Percentiles rank a stretch among this genome's conserved stretches.
phyloP scores from a whole-genome alignment of 2,888 invertebrate genomes.

The Cataglyphis cursor region DNA sequence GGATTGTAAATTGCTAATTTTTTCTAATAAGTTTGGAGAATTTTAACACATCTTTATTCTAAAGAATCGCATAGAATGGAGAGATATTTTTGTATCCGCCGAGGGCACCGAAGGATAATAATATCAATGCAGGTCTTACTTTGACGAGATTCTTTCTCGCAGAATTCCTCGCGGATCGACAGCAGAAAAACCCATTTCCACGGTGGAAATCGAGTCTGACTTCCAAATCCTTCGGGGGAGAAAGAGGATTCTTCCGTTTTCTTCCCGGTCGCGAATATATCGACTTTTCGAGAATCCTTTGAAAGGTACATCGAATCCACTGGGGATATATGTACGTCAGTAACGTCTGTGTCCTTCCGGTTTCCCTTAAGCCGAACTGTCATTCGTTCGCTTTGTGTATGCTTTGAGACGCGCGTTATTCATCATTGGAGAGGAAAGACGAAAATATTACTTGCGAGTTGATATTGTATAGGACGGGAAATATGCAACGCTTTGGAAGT shows the following conservation, averaged over 20 bases:
- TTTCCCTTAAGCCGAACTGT: constrained; percentile 25
- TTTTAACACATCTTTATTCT: neutral
- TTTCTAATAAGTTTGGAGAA: neutral
- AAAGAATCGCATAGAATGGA: neutral
- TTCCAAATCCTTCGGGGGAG: constrained; percentile 51
- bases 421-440: constrained; percentile 2
- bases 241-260: constrained; percentile 24
- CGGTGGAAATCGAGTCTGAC: constrained; percentile 63
- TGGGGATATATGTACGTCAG: neutral
- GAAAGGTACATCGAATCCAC: constrained; percentile 60
- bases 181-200: constrained; percentile 61
- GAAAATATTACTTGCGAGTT: neutral
- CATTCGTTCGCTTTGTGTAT: constrained; percentile 12
- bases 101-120: constrained; percentile 59
- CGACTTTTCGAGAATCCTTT: constrained; percentile 61
- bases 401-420: constrained; percentile 1
- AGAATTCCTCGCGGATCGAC: constrained; percentile 20
- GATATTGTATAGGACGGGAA: neutral
- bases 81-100: constrained; percentile 8
- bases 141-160: constrained; percentile 34
- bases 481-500: neutral
- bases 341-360: constrained; percentile 10
- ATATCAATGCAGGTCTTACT: constrained; percentile 54
- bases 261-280: constrained; percentile 48
- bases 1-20: neutral